A percentile compares a stretch with the other conserved stretches of the same genome.
Conservation (phyloP, 2,797 vertebrate species). For the Sitta carolinensis region DNA sequence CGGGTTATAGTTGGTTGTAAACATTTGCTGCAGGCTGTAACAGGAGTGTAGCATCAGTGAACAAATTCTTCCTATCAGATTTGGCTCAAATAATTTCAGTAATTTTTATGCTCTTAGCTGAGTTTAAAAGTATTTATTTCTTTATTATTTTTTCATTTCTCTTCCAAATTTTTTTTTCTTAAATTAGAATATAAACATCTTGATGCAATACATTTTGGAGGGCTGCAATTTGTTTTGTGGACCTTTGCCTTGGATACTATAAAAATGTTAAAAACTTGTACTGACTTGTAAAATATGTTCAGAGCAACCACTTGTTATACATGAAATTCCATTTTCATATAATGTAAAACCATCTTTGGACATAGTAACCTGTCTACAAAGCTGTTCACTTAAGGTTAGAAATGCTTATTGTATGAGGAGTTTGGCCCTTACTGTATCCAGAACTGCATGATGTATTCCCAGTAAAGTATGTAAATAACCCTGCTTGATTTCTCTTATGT, state of each 20-base stretch:
- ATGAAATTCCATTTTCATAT: background rate
- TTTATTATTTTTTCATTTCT: constrained; percentile 14
- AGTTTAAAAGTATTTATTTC: background rate
- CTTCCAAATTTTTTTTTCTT: background rate
- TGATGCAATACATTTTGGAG: background rate
- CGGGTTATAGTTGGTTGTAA: constrained; percentile 50
- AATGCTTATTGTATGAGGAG: background rate
- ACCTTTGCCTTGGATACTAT: background rate
- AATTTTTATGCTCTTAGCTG: constrained; percentile 11
- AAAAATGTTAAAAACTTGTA: background rate
- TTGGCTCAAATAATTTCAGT: constrained; percentile 3
- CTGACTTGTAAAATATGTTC: background rate
- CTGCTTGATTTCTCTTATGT: background rate
- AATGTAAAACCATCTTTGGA: background rate
- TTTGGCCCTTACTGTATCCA: background rate
- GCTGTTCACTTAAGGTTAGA: background rate
- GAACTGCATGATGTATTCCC: background rate
- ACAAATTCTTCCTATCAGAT: constrained; percentile 42
- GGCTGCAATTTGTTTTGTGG: background rate
- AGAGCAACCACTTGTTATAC: background rate
- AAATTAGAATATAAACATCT: background rate
- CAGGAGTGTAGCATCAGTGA: constrained; percentile 43
- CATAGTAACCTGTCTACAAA: background rate
- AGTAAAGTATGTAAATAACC: background rate
- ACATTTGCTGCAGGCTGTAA: constrained; percentile 36